Percentiles rank a stretch among this genome's conserved stretches.
phyloP scores from a whole-genome alignment of 2,888 invertebrate species.

The Cacoxenus indagator region DNA sequence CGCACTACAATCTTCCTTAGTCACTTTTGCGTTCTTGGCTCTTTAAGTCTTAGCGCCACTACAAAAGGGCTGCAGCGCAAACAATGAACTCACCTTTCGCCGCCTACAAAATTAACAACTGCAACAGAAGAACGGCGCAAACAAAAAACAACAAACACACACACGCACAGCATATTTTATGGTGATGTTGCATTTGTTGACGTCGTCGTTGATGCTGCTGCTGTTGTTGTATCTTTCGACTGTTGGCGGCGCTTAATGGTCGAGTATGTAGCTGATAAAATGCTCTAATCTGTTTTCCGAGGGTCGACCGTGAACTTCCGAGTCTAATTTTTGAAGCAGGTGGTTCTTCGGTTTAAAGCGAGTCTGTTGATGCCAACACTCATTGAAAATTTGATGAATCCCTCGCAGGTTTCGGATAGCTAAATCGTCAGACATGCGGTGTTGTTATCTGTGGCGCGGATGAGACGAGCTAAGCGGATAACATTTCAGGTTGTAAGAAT shows the following conservation, averaged over 20 bases:
- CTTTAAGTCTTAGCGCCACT: constrained; percentile 55
- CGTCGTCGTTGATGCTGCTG: constrained; percentile 21
- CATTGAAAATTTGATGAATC: not conserved
- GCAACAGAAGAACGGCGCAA: constrained; percentile 21
- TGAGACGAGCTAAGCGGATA: constrained; percentile 40
- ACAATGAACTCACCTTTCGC: constrained; percentile 36
- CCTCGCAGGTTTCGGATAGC: not conserved
- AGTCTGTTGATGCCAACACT: not conserved
- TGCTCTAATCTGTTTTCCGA: constrained; percentile 46
- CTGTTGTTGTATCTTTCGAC: constrained; percentile 13
- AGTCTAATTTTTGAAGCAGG: not conserved
- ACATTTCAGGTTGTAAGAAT: constrained; percentile 60
- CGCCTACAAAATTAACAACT: constrained; percentile 32
- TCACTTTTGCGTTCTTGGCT: constrained; percentile 49
- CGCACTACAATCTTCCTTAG: constrained; percentile 26
- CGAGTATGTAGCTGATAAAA: constrained; percentile 38
- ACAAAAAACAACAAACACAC: constrained; percentile 19
- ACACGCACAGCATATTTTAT: constrained; percentile 32
- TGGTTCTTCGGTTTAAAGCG: not conserved
- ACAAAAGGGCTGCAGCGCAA: constrained; percentile 47
- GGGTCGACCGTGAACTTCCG: not conserved
- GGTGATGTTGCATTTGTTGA: constrained; percentile 37
- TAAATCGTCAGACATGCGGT: not conserved
- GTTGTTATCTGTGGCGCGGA: not conserved
- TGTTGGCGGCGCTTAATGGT: constrained; percentile 26